Evolutionary conservation across 2,113 vertebrate species (phyloP).

Genomic region (Pseudopipra pipra): DNA sequence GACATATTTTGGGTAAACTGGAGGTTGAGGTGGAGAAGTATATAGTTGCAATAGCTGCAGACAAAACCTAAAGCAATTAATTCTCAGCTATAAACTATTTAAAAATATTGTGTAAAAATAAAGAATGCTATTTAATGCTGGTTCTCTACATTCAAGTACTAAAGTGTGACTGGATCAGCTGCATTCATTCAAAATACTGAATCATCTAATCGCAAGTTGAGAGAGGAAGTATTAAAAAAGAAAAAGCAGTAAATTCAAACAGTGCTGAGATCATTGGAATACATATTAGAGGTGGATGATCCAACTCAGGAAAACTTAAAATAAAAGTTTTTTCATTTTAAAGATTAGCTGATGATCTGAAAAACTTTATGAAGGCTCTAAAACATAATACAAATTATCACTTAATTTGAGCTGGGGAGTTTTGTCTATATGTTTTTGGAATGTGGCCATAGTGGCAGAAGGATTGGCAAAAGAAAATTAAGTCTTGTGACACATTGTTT

Average conservation of each 20-base stretch:
- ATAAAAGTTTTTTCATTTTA: not conserved
- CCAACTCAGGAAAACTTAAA: not conserved
- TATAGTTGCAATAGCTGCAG: not conserved
- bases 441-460: not conserved
- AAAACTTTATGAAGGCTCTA: not conserved
- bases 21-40: not conserved
- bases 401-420: not conserved
- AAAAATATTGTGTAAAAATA: not conserved
- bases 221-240: not conserved
- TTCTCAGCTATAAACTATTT: not conserved
- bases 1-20: not conserved
- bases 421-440: not conserved
- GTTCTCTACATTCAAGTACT: not conserved
- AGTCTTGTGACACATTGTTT: not conserved
- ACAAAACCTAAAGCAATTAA: not conserved
- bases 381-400: not conserved
- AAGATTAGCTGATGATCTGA: not conserved
- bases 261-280: not conserved
- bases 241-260: not conserved
- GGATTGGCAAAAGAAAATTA: not conserved
- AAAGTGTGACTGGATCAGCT: not conserved
- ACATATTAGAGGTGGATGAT: not conserved
- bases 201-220: constrained; percentile 28
- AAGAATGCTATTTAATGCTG: not conserved
- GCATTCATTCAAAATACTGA: not conserved